Base-by-base conservation (phyloP, 2,888 invertebrate species). In the Epinotia bilunana region DNA sequence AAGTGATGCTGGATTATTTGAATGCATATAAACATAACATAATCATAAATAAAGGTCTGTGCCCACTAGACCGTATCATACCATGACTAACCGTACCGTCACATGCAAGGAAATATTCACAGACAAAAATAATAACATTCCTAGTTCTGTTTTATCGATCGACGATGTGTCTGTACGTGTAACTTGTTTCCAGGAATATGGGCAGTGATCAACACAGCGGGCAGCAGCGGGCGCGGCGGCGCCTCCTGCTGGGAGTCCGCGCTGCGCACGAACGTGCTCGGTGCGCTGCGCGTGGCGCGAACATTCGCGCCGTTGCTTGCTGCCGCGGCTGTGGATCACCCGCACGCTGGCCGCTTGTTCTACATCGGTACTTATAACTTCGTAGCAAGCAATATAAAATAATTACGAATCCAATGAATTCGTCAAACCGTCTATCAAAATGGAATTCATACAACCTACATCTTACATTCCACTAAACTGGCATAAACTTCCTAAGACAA, bases 171-270 rank as follows among this genome's bases (percentile, higher is more conserved):
- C 13, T 53, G 53, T 53, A 13, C 7, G n/a, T 13, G n/a, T n/a
- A 53, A 16, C 13, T 80, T 78, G 76, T 81, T 90, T 90, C 3
- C 87, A 97, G 97, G 97, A 77, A 94, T 97, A 73, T 97, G 97
- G 96, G 97, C 97, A 65, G 97, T 98, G 39, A 96, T 98, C 78
- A 97, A 97, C 90, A 97, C 97, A 46, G 97, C 97, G 28, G 97
- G 97, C 43, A 94, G 96, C 81, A 96, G 96, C 75, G 96, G 96
- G 75, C 95, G 96, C 13, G 97, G 97, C 23, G 96, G 97, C 77
- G 95, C 96, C 6, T 83, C 95, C 0, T 96, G 96, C 82, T 96
- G 96, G 96, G 96, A 96, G 83, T 93, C 95, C 23, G 96, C 96
- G 84, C 88, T 97, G 73, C 95, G 95, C 76, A 95, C 95, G 68